These are phyloP conservation scores for Abrostola triplasia DNA, from an alignment of 2,888 invertebrate species.

Conservation along the genomic window DNA sequence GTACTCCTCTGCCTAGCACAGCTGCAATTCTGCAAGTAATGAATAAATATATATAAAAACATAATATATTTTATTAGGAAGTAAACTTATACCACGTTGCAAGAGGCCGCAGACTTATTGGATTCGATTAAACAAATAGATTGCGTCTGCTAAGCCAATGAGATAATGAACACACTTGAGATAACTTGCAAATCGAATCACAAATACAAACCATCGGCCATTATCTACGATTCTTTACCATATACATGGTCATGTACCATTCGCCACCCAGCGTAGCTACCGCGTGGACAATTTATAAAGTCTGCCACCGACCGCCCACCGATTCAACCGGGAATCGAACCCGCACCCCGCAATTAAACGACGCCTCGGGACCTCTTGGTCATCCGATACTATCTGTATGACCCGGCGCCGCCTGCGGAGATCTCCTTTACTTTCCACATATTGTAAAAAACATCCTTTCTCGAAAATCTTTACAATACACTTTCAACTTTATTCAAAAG, in stretches of 20 bases:
- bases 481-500: slow-evolving; percentile 4
- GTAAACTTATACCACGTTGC: neutral
- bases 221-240: slow-evolving; percentile 38
- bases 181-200: slow-evolving; percentile 40
- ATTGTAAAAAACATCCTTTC: slow-evolving; percentile 48
- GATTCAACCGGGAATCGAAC: slow-evolving; percentile 74
- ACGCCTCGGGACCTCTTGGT: slow-evolving; percentile 78
- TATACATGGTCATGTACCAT: slow-evolving; percentile 39
- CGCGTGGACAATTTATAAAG: slow-evolving; percentile 76
- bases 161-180: slow-evolving; percentile 36
- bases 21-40: too few species aligned
- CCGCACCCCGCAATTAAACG: slow-evolving; percentile 80
- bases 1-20: too few species aligned
- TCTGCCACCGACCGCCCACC: slow-evolving; percentile 77
- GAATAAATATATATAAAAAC: too few species aligned
- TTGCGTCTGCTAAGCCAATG: slow-evolving; percentile 14
- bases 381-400: slow-evolving; percentile 77
- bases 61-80: too few species aligned
- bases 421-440: slow-evolving; percentile 60
- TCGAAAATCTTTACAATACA: slow-evolving; percentile 1
- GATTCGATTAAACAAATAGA: slow-evolving; percentile 10
- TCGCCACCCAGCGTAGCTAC: slow-evolving; percentile 76
- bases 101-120: neutral
- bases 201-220: slow-evolving; percentile 40
- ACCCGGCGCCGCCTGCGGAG: slow-evolving; percentile 75